Conservation (phyloP, 2,888 invertebrate genomes). For the Allophyes oxyacanthae region DNA sequence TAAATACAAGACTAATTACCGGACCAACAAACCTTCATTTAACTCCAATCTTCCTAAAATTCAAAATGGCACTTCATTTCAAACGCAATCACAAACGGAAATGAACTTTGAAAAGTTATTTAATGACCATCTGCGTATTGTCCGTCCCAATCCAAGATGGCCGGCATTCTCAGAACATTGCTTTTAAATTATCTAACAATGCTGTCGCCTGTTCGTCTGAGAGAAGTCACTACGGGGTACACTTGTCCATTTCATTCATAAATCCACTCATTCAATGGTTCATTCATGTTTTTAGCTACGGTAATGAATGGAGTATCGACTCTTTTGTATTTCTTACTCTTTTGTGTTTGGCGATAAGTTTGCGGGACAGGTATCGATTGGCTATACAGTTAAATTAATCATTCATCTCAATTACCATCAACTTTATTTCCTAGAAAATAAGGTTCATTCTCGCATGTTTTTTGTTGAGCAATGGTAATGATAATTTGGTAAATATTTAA, state of each 20-base stretch:
- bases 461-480: background rate
- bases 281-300: conserved; percentile 76
- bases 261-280: conserved; percentile 74
- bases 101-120: conserved; percentile 79
- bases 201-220: conserved; percentile 74
- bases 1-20: conserved; percentile 4
- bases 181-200: conserved; percentile 73
- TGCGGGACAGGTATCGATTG: conserved; percentile 65
- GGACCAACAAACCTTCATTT: conserved; percentile 30
- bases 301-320: conserved; percentile 74
- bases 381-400: conserved; percentile 28
- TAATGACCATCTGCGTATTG: conserved; percentile 80
- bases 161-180: conserved; percentile 67
- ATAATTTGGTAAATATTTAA: conserved; percentile 30
- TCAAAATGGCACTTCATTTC: conserved; percentile 48
- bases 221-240: conserved; percentile 68
- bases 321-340: conserved; percentile 61
- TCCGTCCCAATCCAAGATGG: conserved; percentile 48
- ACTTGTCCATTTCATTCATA: conserved; percentile 69
- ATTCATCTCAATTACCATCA: background rate
- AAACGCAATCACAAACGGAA: conserved; percentile 74
- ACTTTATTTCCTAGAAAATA: background rate
- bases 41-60: conserved; percentile 31
- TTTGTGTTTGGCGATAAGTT: conserved; percentile 65
- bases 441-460: conserved; percentile 5